These are phyloP conservation scores for Suncus etruscus DNA, from an alignment of 2,113 vertebrate genomes.

Conservation along the genomic window DNA sequence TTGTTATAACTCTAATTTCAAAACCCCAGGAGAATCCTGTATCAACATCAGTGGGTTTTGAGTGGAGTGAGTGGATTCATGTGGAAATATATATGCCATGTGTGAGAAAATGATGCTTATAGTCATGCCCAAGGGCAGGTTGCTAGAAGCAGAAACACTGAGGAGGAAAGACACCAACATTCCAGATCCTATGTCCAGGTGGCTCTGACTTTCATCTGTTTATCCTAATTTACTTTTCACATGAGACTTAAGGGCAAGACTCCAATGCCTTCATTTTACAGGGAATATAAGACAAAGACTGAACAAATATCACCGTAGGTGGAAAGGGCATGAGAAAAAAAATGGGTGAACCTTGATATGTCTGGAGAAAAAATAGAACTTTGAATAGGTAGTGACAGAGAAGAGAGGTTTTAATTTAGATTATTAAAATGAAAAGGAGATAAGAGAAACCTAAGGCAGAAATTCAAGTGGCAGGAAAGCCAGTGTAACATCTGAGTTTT, in stretches of 20 bases:
- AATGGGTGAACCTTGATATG: neutral
- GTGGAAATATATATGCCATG: neutral
- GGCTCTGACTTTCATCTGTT: neutral
- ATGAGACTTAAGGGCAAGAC: neutral
- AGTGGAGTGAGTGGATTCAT: neutral
- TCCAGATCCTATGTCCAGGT: neutral
- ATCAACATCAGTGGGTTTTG: neutral
- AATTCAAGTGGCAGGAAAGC: neutral
- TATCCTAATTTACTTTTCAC: neutral
- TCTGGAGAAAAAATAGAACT: neutral
- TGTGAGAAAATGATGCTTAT: neutral
- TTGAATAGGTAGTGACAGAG: neutral
- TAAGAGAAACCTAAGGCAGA: neutral
- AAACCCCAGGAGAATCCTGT: neutral
- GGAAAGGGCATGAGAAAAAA: too few species aligned
- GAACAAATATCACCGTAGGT: neutral
- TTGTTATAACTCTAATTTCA: neutral
- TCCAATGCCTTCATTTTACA: neutral
- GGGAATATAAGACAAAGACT: neutral
- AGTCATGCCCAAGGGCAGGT: too few species aligned
- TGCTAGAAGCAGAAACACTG: neutral
- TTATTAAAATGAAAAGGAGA: neutral
- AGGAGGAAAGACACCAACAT: neutral
- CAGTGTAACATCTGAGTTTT: neutral
- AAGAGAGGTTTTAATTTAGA: conserved; percentile 13